Evolutionary conservation across 2,797 vertebrate species (phyloP), one percentile per base, ranked within the genome.

Genomic region (Emydoidea blandingii): DNA sequence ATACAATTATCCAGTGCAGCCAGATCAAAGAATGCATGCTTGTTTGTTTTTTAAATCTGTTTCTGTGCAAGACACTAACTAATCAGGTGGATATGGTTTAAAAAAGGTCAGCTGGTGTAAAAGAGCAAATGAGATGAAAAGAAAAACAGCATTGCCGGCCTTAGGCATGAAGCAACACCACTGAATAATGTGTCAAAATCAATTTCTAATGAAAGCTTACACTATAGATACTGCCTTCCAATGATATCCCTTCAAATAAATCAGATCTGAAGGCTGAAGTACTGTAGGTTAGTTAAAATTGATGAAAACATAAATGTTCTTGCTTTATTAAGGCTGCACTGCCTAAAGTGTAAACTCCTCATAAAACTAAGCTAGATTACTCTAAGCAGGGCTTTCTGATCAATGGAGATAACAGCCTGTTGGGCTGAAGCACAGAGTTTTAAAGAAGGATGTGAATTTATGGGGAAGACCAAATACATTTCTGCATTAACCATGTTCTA

Each of bases 171-270:
- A 94, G 81, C 81, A 83, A 47, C 88, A 95, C 88, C 94, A 97
- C 91, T 95, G 88, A 97, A 97, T 87, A 91, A 94, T 93, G 84
- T 96, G 92, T 83, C 96, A 90, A 84, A 97, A 97, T 97, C 90
- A 96, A 96, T 98, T 97, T 91, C 86, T 81, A 90, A 44, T 85
- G 78, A 87, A 91, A 95, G 92, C 91, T 87, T 93, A 91, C 86
- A 88, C 76, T 88, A 92, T 2, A 95, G 91, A 92, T 91, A 96
- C 62, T 87, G 92, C 88, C 84, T 96, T 92, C 50, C 79, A 90
- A 94, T 95, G 94, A 95, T 92, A 97, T 85, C 88, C 95, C 97
- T 97, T 98, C 94, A 96, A 90, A 87, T 94, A 95, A 97, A 98
- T 97, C 93, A 94, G 47, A 96, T 95, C 91, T 97, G 94, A 97